phyloP scores from a whole-genome alignment of 2,113 vertebrate species.

The Parus major region DNA sequence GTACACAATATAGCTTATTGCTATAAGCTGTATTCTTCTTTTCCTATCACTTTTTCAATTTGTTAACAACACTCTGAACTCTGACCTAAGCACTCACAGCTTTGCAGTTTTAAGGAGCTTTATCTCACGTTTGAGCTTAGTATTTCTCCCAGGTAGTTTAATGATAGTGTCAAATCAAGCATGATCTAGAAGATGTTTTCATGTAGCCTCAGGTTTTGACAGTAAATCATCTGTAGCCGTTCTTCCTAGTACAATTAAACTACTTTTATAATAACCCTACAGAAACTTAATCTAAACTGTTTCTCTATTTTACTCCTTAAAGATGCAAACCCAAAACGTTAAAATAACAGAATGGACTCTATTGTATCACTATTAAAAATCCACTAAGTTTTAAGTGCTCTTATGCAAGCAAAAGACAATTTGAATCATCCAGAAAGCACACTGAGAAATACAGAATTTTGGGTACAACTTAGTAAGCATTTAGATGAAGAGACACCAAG shows the following conservation, averaged over 20 bases:
- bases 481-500: background rate
- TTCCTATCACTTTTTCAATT: background rate
- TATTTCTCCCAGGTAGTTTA: background rate
- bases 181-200: background rate
- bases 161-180: background rate
- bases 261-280: background rate
- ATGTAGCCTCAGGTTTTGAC: background rate
- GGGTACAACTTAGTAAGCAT: background rate
- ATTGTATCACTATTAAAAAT: background rate
- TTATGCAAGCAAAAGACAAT: background rate
- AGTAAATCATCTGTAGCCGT: background rate
- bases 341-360: background rate
- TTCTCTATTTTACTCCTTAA: background rate
- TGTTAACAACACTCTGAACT: background rate
- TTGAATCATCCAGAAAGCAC: background rate
- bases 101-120: background rate
- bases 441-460: background rate
- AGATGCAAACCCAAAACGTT: background rate
- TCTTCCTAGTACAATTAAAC: background rate
- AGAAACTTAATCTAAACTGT: background rate
- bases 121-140: background rate
- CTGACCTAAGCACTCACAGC: background rate
- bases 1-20: background rate
- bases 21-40: background rate
- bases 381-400: background rate